phyloP scores from a whole-genome alignment of 2,888 invertebrate genomes.

The Tortrix viridana region DNA sequence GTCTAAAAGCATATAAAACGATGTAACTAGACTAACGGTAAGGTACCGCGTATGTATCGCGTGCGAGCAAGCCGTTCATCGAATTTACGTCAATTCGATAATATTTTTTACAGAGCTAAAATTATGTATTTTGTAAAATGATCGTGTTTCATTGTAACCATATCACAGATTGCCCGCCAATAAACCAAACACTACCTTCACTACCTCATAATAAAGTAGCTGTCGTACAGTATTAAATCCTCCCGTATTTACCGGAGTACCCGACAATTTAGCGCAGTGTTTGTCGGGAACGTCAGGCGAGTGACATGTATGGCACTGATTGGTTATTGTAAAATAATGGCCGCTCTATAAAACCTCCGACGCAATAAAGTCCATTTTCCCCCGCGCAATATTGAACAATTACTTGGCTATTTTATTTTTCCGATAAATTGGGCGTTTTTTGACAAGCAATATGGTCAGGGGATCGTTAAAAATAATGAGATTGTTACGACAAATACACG shows the following conservation, averaged over 20 bases:
- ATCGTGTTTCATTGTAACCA: slow-evolving; percentile 2
- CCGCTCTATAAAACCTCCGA: slow-evolving; percentile 52
- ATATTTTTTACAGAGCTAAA: too few relatives aligned
- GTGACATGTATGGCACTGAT: slow-evolving; percentile 76
- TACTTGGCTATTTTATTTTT: slow-evolving; percentile 60
- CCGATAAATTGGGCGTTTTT: slow-evolving; percentile 72
- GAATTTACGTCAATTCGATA: too few relatives aligned
- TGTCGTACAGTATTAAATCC: slow-evolving; percentile 41
- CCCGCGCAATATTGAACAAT: slow-evolving; percentile 57
- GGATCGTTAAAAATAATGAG: slow-evolving; percentile 82
- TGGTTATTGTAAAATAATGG: slow-evolving; percentile 80
- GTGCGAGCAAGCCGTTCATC: too few relatives aligned
- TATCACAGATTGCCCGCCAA: neutral
- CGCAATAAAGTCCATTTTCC: slow-evolving; percentile 35
- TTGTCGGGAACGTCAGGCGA: slow-evolving; percentile 66
- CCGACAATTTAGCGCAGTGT: slow-evolving; percentile 47
- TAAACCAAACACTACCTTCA: slow-evolving; percentile 8
- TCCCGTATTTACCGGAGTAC: slow-evolving; percentile 44
- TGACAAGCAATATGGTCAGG: slow-evolving; percentile 61
- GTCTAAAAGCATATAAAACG: too few relatives aligned
- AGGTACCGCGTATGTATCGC: too few relatives aligned
- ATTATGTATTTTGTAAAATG: too few relatives aligned
- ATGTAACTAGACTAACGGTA: too few relatives aligned
- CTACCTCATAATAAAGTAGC: slow-evolving; percentile 18
- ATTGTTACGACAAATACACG: slow-evolving; percentile 44